Base-by-base conservation (phyloP, 2,888 invertebrate genomes). In the Polyommatus iphigenia region DNA sequence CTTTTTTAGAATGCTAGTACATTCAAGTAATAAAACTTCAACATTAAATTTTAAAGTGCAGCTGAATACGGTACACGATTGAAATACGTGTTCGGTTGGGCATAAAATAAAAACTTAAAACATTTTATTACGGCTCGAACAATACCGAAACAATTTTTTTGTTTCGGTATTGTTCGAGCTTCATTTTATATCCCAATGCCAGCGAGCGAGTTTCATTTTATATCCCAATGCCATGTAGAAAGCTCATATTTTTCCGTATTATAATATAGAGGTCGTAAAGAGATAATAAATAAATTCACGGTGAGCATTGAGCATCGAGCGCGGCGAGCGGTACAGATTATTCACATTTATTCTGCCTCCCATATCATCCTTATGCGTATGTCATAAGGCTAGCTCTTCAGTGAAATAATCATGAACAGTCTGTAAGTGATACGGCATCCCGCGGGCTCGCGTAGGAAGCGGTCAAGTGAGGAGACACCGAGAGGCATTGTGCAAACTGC, bases 391-490 rank as follows among this genome's bases (percentile, higher is more conserved):
- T 5, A 1, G 18, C 5, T 54, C 5, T 54, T 54, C 54, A 54
- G 5, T 18, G 5, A 54, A 54, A 54, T 54, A 54, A 54, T 54
- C 54, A 54, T 54, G 15, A 54, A 50, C 50, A 50, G 50, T 50
- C 54, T 57, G 62, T 67, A 67, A 67, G 15, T 32, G 15, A 90
- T 86, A 88, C 50, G 77, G 67, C 76, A 76, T 67, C 67, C 72
- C 57, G 78, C 71, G 62, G 77, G 76, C 76, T 50, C 73, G 91
- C 89, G 92, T 90, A 91, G 91, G 91, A 90, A 86, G 90, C 89
- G 88, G 87, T 87, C 89, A 87, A 87, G 86, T 87, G 87, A 83
- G 85, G 24, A 62, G 24, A 32, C 29, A 13, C 5, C 87, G 87
- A 88, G 87, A 88, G 88, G 73, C 18, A 50, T 50, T 54, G 32